Evolutionary conservation across 1,140 invertebrate genomes (phyloP), one percentile per base, ranked within the genome.

Genomic region (Yoshiicerus persimilis): DNA sequence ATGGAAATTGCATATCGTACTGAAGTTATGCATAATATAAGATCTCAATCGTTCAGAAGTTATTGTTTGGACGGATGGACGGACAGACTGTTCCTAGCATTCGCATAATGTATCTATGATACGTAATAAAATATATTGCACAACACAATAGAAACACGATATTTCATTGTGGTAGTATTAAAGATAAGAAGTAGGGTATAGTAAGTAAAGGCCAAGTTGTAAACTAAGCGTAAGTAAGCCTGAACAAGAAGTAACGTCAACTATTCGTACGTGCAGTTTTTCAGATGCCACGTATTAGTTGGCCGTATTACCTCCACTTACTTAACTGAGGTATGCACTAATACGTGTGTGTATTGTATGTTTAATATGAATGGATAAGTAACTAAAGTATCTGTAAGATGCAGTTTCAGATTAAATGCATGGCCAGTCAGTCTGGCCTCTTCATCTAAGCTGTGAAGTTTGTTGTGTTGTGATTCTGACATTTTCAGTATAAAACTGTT

Each of bases 261-360:
- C 27, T 70, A 70, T 27, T 30, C 11, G 16, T 80, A 80, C 75
- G 75, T 80, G 75, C 75, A 80, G 30, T 38, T 80, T 80, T 80
- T 38, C 13, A 80, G 75, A 80, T 80, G 75, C 75, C 75, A 80
- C 75, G 75, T 80, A 80, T 80, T 80, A 80, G 75, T 38, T 80
- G 75, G 75, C 20, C 75, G 16, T 80, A 80, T 38, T 80, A 80
- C 32, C 32, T 34, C 20, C 34, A 80, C 75, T 70, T 25, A 70
- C 64, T 80, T 34, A 80, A 80, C 32, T 80, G 16, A 80, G 75
- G 34, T 80, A 38, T 56, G 47, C n/a, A n/a, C n/a, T n/a, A n/a
- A n/a, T 56, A 56, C 47, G 47, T 56, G n/a, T 80, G 75, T 80
- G 75, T 34, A 34, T 80, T 80, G 75, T 80, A 80, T 80, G 38